These are phyloP conservation scores for Sebastes jordani DNA, from an alignment of 2,797 vertebrate genomes.

Conservation along the genomic window DNA sequence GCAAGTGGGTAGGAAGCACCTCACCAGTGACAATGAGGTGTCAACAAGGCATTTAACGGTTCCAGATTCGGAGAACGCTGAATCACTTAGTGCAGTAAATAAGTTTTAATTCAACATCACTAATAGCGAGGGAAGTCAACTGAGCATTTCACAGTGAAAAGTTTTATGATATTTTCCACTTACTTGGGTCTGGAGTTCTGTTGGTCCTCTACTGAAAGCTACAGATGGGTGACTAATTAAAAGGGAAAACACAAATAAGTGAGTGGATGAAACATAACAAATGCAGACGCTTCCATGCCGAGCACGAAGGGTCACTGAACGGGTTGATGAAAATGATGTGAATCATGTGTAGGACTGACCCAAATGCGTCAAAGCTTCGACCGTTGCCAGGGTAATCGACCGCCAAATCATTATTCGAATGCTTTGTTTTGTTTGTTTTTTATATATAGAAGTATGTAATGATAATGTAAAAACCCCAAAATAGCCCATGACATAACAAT, in stretches of 20 bases:
- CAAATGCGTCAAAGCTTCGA: no score
- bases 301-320: not conserved
- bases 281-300: not conserved
- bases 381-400: no score
- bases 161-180: not conserved
- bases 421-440: no score
- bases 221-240: not conserved
- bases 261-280: not conserved
- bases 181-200: not conserved
- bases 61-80: conserved; percentile 12
- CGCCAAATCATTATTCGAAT: no score
- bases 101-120: conserved; percentile 21
- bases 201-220: not conserved
- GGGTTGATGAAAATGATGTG: not conserved
- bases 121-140: not conserved
- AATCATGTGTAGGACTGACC: not conserved
- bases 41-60: conserved; percentile 14
- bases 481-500: no score
- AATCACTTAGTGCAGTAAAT: conserved; percentile 19
- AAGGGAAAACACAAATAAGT: not conserved
- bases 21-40: conserved; percentile 1
- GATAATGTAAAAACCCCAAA: accelerated
- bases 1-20: conserved; percentile 3
- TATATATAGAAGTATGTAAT: no score
- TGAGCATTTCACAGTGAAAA: conserved; percentile 7